phyloP scores from a whole-genome alignment of 2,888 invertebrate genomes.

The Eueremaeus valkanovi region DNA sequence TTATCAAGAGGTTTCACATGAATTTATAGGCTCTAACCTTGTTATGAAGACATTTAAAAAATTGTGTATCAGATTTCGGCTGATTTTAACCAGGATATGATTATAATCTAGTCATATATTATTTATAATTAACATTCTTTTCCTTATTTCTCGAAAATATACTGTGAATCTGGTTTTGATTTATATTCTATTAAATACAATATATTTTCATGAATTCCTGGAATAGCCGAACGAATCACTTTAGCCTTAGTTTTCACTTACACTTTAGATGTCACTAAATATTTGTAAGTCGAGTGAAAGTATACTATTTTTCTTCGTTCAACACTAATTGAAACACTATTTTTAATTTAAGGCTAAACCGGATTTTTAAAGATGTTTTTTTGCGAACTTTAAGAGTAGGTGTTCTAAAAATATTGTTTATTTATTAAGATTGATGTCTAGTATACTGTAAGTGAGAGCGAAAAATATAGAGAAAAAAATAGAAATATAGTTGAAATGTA shows the following conservation, averaged over 20 bases:
- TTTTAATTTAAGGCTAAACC: background rate
- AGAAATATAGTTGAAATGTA: background rate
- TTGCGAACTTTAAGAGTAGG: background rate
- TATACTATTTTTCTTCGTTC: background rate
- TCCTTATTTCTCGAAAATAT: too few species aligned
- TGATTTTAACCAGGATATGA: too few species aligned
- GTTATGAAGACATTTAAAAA: too few species aligned
- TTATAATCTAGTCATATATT: too few species aligned
- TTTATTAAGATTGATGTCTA: constrained; percentile 7
- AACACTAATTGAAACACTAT: constrained; percentile 14
- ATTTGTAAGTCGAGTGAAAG: background rate
- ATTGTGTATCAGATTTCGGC: too few species aligned
- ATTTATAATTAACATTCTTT: too few species aligned
- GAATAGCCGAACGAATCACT: background rate
- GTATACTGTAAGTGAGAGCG: too few species aligned
- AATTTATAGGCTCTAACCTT: too few species aligned
- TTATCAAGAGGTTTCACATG: too few species aligned
- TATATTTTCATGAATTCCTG: background rate
- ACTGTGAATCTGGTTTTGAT: too few species aligned
- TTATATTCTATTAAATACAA: background rate
- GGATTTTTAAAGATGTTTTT: background rate
- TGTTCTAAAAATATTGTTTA: background rate
- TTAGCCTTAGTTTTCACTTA: background rate
- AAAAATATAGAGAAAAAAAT: background rate
- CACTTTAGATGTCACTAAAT: constrained; percentile 19